Evolutionary conservation across 2,113 vertebrate species (phyloP), one percentile per base, ranked within the genome.

Genomic region (Zapus hudsonius): DNA sequence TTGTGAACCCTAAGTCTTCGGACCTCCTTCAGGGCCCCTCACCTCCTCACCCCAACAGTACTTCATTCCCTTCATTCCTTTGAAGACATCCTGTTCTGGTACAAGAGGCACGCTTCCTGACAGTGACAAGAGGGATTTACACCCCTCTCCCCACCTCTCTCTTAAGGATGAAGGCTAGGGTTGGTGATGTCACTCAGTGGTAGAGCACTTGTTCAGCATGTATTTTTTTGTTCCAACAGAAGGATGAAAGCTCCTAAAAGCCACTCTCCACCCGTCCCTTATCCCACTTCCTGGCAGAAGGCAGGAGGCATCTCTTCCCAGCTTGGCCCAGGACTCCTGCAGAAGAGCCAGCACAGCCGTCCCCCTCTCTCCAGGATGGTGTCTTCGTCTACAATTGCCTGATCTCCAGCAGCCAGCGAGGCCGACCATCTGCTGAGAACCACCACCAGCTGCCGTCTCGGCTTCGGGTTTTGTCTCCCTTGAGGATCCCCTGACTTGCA

Each of bases 391-490:
- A 5, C 29, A 0, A 42, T 85, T n/a, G 86, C 84, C n/a, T 93
- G 75, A 72, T 93, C 78, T 84, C 94, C 83, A 22, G 67, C 88
- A 70, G 40, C 55, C 88, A 70, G 40, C 55, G 10, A 89, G 23
- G 17, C 64, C 75, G 59, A 70, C 93, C 90, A 94, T 96, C 84
- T 91, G 64, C 93, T 92, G 87, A 76, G 78, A 82, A 70, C 84
- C 78, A 79, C 89, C 87, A 85, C 84, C 89, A 97, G 96, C 92
- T 97, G 78, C 95, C 40, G 64, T 87, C 93, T 96, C 4, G 0
- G 84, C 95, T 94, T 93, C 22, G 70, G 84, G 96, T 91, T 75
- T 92, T 59, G 29, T 4, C 6, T 92, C 96, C 95, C 95, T 81
- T 9, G 96, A 96, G 93, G 89, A 61, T 67, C 61, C 31, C 59